Base-by-base conservation (phyloP, 2,888 invertebrate species). In the Stenodera caucasica region DNA sequence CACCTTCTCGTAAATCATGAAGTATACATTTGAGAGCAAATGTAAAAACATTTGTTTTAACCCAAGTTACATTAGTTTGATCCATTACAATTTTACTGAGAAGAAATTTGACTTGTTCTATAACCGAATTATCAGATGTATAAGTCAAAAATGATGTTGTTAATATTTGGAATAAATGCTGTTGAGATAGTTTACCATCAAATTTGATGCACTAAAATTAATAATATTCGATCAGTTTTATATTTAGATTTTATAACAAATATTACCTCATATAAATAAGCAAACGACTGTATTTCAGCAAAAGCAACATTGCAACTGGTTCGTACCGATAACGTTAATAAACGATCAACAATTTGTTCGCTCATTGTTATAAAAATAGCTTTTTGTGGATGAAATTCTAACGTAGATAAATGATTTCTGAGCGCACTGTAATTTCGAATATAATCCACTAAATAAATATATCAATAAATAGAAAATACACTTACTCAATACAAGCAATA, bases 61-160 rank as follows among this genome's bases (percentile, higher is more conserved):
- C 18, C 18, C 11, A 11, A 12, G 6, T 53, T 26, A 71, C 61
- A 33, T 62, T 66, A 49, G 66, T 65, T 33, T 68, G 60, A n/a
- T 67, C 32, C 12, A 61, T 40, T 8, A 63, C 65, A 8, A 72
- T 55, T 57, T 66, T 69, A 8, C 67, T 64, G 6, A 70, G 33
- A 8, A 69, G 15, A 49, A 69, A 71, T 49, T 67, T 67, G 9
- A 71, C 65, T 61, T 70, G 66, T 30, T 61, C 65, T 50, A 71
- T 65, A 14, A 72, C 58, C 21, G 14, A 32, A 11, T 53, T 50
- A 49, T 66, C 63, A 5, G 63, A 62, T 14, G 63, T 57, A 53
- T 63, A 59, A 2, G 30, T 8, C 11, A 55, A 52, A 49, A 59
- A 33, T 12, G 59, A 35, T 52, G 57, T 56, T n/a, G 59, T n/a